Conservation (phyloP, 2,797 vertebrate species). For the Gephyroberyx darwinii region DNA sequence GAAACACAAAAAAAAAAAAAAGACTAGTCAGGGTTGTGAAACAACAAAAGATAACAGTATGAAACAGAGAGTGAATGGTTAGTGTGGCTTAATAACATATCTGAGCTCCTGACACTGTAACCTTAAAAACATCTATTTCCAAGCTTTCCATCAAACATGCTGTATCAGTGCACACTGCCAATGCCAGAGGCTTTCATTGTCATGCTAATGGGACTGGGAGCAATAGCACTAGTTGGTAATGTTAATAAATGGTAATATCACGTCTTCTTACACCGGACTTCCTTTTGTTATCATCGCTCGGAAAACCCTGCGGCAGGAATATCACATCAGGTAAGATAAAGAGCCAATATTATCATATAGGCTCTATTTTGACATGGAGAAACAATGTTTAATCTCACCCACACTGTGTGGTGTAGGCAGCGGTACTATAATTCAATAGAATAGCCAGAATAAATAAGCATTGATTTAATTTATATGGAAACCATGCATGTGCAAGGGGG, state of each 20-base stretch:
- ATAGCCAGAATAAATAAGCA: constrained; percentile 39
- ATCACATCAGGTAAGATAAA: constrained; percentile 69
- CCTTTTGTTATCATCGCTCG: constrained; percentile 67
- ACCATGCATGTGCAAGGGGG: constrained; percentile 45
- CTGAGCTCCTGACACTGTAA: constrained; percentile 51
- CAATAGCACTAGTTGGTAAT: constrained; percentile 66
- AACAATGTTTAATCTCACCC: constrained; percentile 63
- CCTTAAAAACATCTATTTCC: constrained; percentile 67
- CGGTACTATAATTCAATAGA: constrained; percentile 54
- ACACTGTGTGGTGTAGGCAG: constrained; percentile 45
- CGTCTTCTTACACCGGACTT: constrained; percentile 74
- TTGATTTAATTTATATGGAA: constrained; percentile 61
- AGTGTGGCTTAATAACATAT: constrained; percentile 31
- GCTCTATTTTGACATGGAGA: constrained; percentile 59
- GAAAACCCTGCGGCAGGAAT: constrained; percentile 61
- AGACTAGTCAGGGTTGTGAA: constrained; percentile 25
- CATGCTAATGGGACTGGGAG: constrained; percentile 78
- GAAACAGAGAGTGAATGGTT: constrained; percentile 32
- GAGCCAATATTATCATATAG: constrained; percentile 56
- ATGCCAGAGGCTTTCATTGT: constrained; percentile 80
- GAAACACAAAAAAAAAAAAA: constrained; percentile 41
- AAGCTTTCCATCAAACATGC: constrained; percentile 72
- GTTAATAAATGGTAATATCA: constrained; percentile 81
- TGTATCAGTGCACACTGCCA: constrained; percentile 56
- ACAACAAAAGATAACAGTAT: constrained; percentile 49